Evolutionary conservation across 2,888 invertebrate genomes (phyloP), one percentile per base, ranked within the genome.

Genomic region (Uloborus plumipes): DNA sequence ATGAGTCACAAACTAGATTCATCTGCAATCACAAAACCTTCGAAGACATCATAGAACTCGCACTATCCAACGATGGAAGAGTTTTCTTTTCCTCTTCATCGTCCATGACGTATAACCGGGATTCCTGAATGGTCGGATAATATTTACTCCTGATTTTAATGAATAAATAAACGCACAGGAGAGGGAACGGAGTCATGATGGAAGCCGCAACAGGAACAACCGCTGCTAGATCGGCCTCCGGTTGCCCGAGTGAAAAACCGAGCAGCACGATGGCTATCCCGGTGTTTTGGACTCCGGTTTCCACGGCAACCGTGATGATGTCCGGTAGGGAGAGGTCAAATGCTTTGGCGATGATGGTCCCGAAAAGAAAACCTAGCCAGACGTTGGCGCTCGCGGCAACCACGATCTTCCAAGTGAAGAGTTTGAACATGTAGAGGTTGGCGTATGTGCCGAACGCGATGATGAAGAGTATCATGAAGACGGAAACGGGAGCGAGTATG

Each of bases 241-340:
- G 97, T 87, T 95, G 94, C 0, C 92, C 92, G 78, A 98, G 90
- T 7, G 95, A 93, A 88, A 95, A 93, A 75, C 94, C 91, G 74
- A 98, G 90, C 86, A 98, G 91, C 89, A 97, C 95, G 87, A 97
- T 97, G 0, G 97, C 92, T 85, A 97, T 93, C 59, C 96, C 97
- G 0, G 97, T 96, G 90, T 98, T 98, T 90, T 97, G 97, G 73
- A 97, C 93, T 70, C 97, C 96, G 6, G 95, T 89, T 85, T 98
- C 97, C 65, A 98, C 93, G 67, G 95, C 93, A 87, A 98, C 96
- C 7, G 98, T 95, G 15, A 95, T 89, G 1, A 93, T 90, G 89
- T 96, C 95, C 7, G 91, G 89, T 91, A 89, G 4, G 69, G 92
- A 90, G 88, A 94, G 94, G 50, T 91, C 90, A n/a, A 92, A 90